Base-by-base conservation (phyloP, 2,888 invertebrate genomes). In the Stratiomys singularior region DNA sequence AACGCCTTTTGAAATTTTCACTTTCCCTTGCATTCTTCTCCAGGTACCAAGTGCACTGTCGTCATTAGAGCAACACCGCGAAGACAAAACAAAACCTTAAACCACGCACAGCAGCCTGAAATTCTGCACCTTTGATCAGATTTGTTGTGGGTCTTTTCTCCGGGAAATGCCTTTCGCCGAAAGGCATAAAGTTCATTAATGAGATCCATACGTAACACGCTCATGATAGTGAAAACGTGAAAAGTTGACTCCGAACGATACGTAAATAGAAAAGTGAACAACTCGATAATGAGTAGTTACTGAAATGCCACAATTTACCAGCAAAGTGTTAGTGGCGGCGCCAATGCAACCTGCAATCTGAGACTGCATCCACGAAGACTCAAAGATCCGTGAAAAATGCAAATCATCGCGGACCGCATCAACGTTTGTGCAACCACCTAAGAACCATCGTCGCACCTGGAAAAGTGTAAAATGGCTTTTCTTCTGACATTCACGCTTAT, bases 401-500 rank as follows among this genome's bases (percentile, higher is more conserved):
- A 60, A 74, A 74, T 47, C 28, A 56, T 5, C 2, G 58, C 74
- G 44, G 21, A 30, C 2, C 7, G 21, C 2, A 27, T 21, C 60
- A 74, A 23, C 23, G 27, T 58, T 25, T n/a, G 9, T 1, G 1
- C 30, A 27, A 9, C 46, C 9, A 15, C 72, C 56, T 46, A 69
- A 25, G 47, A 72, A 30, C 37, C 72, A 72, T 58, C 72, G 5
- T 2, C 58, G 60, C 58, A 37, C 27, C 52, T 25, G 3, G 18
- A 21, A n/a, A 58, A 74, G 58, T 74, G 58, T 25, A 80, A 80
- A 77, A 80, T 80, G 80, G 74, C 74, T 78, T 80, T 74, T 52
- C 78, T 80, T 44, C 66, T 80, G 47, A 79, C 80, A 71, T 72
- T 80, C 64, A 79, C 79, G 30, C 77, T 80, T 60, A 76, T 80